These are phyloP conservation scores for Argopecten irradians DNA, from an alignment of 1,140 invertebrate species.

Conservation along the genomic window DNA sequence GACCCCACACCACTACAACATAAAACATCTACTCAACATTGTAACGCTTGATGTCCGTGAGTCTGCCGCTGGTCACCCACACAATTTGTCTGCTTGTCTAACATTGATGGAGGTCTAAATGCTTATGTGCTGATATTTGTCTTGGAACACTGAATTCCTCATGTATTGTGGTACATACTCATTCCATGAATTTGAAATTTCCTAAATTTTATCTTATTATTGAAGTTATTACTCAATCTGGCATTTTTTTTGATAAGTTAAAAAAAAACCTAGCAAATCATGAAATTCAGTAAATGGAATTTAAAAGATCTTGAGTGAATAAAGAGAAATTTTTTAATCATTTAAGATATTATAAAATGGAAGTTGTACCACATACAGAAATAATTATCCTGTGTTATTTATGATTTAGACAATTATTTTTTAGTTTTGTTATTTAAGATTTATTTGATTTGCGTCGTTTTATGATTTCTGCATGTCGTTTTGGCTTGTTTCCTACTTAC, in stretches of 20 bases:
- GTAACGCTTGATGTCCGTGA: background rate
- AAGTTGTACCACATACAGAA: background rate
- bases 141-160: constrained; percentile 1
- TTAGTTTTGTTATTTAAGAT: background rate
- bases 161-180: constrained; percentile 14
- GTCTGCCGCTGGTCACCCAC: background rate
- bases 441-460: constrained; percentile 34
- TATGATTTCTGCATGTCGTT: constrained; percentile 55
- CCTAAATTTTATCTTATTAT: too few species aligned
- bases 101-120: background rate
- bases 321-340: too few species aligned
- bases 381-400: background rate
- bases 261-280: too few species aligned
- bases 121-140: constrained; percentile 9
- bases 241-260: too few species aligned
- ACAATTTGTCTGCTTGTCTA: background rate
- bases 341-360: background rate
- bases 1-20: background rate
- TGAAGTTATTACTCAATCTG: too few species aligned
- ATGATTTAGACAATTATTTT: constrained; percentile 10
- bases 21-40: background rate
- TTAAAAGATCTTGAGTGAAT: too few species aligned
- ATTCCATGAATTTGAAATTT: background rate
- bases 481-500: constrained; percentile 41
- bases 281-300: too few species aligned